These are phyloP conservation scores for Phalera bucephala DNA, from an alignment of 2,888 invertebrate genomes.

Conservation along the genomic window DNA sequence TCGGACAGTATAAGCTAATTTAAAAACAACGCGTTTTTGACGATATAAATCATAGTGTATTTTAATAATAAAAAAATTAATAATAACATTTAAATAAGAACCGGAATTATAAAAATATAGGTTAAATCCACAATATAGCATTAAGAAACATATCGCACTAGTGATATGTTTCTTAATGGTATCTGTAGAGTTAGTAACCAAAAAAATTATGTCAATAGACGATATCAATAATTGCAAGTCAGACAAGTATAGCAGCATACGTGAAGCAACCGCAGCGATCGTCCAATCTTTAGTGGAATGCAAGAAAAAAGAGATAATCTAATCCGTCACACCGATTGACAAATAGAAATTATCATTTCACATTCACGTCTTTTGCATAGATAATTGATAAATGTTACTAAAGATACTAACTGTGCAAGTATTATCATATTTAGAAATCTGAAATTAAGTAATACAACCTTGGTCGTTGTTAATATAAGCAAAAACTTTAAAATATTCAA, in stretches of 20 bases:
- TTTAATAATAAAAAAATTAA: too few relatives aligned
- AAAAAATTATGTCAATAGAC: background rate
- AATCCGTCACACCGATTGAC: constrained; percentile 8
- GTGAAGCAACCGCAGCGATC: background rate
- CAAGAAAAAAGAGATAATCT: background rate
- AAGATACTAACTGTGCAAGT: constrained; percentile 11
- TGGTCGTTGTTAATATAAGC: constrained; percentile 9
- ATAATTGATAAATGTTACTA: constrained; percentile 27
- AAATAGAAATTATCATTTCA: constrained; percentile 22
- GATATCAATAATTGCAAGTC: background rate
- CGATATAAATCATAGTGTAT: too few relatives aligned
- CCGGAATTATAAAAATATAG: too few relatives aligned
- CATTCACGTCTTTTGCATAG: constrained; percentile 16
- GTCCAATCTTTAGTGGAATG: background rate
- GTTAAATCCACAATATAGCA: too few relatives aligned
- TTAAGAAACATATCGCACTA: too few relatives aligned
- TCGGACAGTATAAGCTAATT: too few relatives aligned
- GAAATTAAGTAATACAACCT: constrained; percentile 37
- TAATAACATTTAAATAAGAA: too few relatives aligned
- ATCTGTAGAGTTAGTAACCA: too few relatives aligned
- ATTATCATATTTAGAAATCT: constrained; percentile 37
- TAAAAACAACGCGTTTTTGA: too few relatives aligned
- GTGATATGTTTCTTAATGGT: too few relatives aligned
- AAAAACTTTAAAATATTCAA: constrained; percentile 15
- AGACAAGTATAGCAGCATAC: background rate